phyloP scores from a whole-genome alignment of 2,113 vertebrate genomes.

The Paradisaea rubra region DNA sequence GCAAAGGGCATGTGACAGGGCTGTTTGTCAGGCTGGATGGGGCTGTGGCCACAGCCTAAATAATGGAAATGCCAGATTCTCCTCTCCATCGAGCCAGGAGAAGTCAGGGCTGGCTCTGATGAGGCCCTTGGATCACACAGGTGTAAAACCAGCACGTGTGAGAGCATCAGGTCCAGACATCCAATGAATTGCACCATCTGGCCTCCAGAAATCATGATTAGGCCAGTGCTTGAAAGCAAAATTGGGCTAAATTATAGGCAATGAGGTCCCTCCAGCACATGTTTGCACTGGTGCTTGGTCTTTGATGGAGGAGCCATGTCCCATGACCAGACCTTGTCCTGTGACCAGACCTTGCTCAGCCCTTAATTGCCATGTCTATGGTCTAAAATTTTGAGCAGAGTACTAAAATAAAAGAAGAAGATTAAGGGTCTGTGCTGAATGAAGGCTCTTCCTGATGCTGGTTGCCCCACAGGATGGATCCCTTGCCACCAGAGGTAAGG shows the following conservation, averaged over 20 bases:
- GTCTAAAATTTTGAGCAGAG: not conserved
- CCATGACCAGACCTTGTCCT: not conserved
- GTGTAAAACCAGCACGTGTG: not conserved
- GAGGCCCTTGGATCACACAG: not conserved
- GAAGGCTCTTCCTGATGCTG: not conserved
- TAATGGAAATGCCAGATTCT: not conserved
- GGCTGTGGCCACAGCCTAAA: not conserved
- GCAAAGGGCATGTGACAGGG: not conserved
- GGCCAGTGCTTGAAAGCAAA: not conserved
- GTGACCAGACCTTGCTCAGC: not conserved
- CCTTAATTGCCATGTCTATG: not conserved
- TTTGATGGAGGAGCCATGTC: not conserved
- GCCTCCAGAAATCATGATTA: not conserved
- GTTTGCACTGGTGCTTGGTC: not conserved
- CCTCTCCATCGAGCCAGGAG: not conserved
- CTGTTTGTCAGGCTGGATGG: not conserved
- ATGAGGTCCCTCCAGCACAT: not conserved
- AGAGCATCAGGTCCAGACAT: not conserved
- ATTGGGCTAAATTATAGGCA: not conserved
- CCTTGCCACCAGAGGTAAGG: not conserved
- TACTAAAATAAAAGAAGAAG: not conserved
- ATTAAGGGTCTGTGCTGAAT: not conserved
- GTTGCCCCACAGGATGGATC: not conserved
- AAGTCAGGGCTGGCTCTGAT: not conserved
- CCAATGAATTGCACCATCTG: fast-evolving